phyloP scores from a whole-genome alignment of 2,797 vertebrate species.

The Clarias pachynema region DNA sequence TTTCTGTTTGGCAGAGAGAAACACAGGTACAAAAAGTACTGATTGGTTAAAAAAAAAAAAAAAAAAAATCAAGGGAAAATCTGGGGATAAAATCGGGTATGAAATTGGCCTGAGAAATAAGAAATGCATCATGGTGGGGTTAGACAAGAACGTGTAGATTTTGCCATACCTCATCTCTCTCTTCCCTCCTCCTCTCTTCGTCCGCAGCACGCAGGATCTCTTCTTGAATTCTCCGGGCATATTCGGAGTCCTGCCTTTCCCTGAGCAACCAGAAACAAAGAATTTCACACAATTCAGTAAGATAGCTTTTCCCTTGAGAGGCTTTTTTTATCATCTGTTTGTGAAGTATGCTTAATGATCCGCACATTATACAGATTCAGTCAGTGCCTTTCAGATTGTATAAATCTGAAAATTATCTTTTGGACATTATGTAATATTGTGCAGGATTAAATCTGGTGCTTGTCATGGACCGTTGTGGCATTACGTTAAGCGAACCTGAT shows the following conservation, averaged over 20 bases:
- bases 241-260: constrained; percentile 76
- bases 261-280: constrained; percentile 51
- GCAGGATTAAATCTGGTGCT: not conserved
- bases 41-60: not conserved
- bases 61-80: not conserved
- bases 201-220: constrained; percentile 72
- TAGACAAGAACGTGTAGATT: not conserved
- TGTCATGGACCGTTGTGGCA: not conserved
- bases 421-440: not conserved
- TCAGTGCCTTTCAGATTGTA: not conserved
- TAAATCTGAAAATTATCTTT: not conserved
- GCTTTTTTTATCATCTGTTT: not conserved
- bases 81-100: not conserved
- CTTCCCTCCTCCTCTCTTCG: constrained; percentile 70
- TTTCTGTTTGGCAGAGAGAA: not conserved
- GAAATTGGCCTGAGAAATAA: not conserved
- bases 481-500: not conserved
- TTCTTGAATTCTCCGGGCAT: constrained; percentile 74
- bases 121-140: not conserved
- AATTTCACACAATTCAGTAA: constrained; percentile 5
- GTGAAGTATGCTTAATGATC: not conserved
- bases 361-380: not conserved
- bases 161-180: constrained; percentile 70
- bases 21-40: not conserved
- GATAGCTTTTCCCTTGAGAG: not conserved